Evolutionary conservation across 2,888 invertebrate genomes (phyloP).

Genomic region (Chymomyza caudatula): DNA sequence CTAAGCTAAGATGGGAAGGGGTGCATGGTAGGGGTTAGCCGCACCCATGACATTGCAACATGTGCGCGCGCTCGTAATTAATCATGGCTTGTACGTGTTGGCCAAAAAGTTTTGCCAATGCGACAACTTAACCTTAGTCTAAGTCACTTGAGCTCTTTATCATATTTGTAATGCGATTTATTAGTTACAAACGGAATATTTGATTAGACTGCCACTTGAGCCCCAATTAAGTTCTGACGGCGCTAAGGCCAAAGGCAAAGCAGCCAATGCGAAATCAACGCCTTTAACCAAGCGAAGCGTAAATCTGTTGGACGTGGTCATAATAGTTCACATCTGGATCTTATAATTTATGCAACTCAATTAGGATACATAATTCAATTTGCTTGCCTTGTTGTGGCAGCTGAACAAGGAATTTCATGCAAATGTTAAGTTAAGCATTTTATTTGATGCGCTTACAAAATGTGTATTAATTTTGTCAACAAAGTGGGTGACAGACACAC

Average conservation of each 20-base stretch:
- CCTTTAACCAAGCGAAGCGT: not conserved
- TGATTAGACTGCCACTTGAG: conserved; percentile 51
- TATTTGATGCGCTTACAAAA: not conserved
- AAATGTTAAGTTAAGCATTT: not conserved
- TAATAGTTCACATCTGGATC: not conserved
- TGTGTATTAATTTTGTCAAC: not conserved
- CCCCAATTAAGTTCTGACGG: conserved; percentile 42
- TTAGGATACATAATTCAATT: conserved; percentile 24
- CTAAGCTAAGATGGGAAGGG: conserved; percentile 18
- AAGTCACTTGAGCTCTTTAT: conserved; percentile 37
- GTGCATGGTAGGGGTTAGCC: not conserved
- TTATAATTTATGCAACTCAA: conserved; percentile 53
- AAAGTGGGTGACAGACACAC: too few relatives aligned
- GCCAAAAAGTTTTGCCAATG: conserved; percentile 31
- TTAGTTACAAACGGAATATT: conserved; percentile 55
- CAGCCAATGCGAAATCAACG: not conserved
- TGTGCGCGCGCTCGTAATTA: conserved; percentile 60
- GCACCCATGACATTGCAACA: conserved; percentile 59
- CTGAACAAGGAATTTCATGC: too few relatives aligned
- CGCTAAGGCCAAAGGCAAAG: too few relatives aligned
- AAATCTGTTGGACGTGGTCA: not conserved
- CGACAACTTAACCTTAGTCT: not conserved
- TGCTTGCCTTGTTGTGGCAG: not conserved
- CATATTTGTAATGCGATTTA: conserved; percentile 38
- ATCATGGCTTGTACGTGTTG: conserved; percentile 57